Percentiles rank a stretch among this genome's conserved stretches.
Conservation (phyloP, 2,797 vertebrate genomes). For the Micromesistius poutassou region DNA sequence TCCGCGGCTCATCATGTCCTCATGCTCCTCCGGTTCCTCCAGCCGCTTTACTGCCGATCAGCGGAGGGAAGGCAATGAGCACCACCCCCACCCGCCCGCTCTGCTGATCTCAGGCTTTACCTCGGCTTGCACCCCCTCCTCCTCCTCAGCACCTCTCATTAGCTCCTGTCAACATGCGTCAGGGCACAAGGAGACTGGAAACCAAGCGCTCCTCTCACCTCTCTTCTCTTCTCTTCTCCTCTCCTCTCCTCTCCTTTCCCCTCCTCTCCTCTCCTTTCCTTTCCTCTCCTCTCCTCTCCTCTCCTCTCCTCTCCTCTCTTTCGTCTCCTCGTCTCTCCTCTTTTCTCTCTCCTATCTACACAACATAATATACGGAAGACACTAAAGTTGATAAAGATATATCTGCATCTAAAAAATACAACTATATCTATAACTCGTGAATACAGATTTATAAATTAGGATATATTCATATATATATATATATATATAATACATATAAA, state of each 20-base stretch:
- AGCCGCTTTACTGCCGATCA: not conserved
- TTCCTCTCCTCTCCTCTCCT: too few relatives aligned
- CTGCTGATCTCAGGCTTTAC: not conserved
- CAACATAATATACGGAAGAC: too few relatives aligned
- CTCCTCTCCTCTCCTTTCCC: not conserved
- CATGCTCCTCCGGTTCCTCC: not conserved
- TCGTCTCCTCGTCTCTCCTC: too few relatives aligned
- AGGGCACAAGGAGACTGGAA: conserved; percentile 4
- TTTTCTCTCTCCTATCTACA: too few relatives aligned
- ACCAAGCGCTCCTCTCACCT: conserved; percentile 5
- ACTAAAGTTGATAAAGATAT: too few relatives aligned
- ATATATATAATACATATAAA: not conserved
- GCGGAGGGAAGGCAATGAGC: not conserved
- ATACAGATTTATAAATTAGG: not conserved
- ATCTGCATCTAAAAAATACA: not conserved
- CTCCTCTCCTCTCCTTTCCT: too few relatives aligned
- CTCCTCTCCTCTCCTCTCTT: too few relatives aligned
- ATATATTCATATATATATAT: conserved; percentile 1
- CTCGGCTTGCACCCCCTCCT: not conserved
- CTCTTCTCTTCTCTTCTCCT: not conserved
- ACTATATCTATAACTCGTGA: not conserved
- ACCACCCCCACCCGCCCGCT: not conserved
- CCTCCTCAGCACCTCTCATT: conserved; percentile 6
- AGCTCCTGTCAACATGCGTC: not conserved
- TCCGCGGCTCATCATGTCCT: conserved; percentile 6